Evolutionary conservation across 2,113 vertebrate genomes (phyloP).

Genomic region (Etheostoma cragini): DNA sequence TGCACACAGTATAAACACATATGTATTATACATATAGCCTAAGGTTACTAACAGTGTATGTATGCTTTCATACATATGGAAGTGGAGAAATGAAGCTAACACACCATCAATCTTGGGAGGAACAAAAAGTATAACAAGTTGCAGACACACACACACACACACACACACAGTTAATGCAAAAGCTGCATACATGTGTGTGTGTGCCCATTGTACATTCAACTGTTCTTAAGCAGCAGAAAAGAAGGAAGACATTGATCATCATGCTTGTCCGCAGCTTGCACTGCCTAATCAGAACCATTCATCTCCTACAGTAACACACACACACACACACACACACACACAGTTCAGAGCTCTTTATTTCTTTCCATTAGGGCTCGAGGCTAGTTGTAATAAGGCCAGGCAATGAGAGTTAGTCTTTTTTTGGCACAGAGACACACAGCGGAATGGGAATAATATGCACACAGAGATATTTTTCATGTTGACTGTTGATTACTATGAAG

Average conservation of each 20-base stretch:
- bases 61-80: slow-evolving; percentile 7
- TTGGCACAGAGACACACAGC: slow-evolving; percentile 30
- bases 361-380: slow-evolving; percentile 63
- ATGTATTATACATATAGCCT: neutral
- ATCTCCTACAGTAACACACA: slow-evolving; percentile 51
- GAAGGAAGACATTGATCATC: slow-evolving; percentile 68
- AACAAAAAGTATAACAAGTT: slow-evolving; percentile 30
- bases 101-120: slow-evolving; percentile 8
- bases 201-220: slow-evolving; percentile 30
- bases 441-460: slow-evolving; percentile 29
- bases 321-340: slow-evolving; percentile 21
- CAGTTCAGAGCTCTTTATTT: slow-evolving; percentile 58
- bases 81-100: slow-evolving; percentile 1
- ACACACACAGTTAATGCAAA: slow-evolving; percentile 1
- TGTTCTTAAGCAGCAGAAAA: slow-evolving; percentile 35
- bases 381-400: slow-evolving; percentile 51
- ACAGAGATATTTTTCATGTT: slow-evolving; percentile 42
- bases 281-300: slow-evolving; percentile 74
- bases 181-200: neutral
- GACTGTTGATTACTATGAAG: slow-evolving; percentile 59
- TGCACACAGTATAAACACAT: neutral
- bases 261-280: slow-evolving; percentile 62
- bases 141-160: neutral
- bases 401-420: slow-evolving; percentile 55
- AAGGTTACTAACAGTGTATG: neutral